Conservation (phyloP, 2,888 invertebrate species). For the Lochmaea crataegi region DNA sequence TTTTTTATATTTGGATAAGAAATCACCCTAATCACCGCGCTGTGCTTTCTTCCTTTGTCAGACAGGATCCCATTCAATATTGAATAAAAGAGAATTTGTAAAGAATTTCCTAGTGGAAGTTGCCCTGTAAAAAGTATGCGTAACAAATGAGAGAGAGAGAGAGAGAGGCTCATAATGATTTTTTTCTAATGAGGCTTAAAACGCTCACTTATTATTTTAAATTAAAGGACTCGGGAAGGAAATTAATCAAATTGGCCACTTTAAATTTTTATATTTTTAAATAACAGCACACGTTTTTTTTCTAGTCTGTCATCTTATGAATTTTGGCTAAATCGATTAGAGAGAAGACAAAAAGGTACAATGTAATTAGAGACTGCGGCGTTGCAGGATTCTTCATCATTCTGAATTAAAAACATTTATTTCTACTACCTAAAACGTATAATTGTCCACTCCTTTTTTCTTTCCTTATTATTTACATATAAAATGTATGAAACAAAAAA, state of each 20-base stretch:
- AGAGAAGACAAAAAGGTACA: not conserved
- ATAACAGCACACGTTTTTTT: not conserved
- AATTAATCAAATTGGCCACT: slow-evolving; percentile 10
- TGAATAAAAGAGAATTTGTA: slow-evolving; percentile 49
- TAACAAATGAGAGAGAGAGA: slow-evolving; percentile 46
- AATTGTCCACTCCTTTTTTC: no score
- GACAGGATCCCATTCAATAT: slow-evolving; percentile 48
- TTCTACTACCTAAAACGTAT: no score
- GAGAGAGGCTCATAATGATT: slow-evolving; percentile 44
- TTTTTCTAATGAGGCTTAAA: slow-evolving; percentile 53
- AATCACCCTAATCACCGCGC: slow-evolving; percentile 51
- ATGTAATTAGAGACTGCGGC: not conserved
- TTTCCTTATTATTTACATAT: no score
- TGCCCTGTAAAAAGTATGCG: slow-evolving; percentile 49
- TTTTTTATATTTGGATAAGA: slow-evolving; percentile 46
- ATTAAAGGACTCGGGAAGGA: not conserved
- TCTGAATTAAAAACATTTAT: not conserved
- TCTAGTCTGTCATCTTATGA: no score
- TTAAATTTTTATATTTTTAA: not conserved
- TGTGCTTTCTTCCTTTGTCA: slow-evolving; percentile 48
- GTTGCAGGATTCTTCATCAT: not conserved
- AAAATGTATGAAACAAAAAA: no score
- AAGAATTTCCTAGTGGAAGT: slow-evolving; percentile 50
- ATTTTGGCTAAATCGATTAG: not conserved
- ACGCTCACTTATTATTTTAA: slow-evolving; percentile 26